A percentile compares a stretch with the other conserved stretches of the same genome.
Evolutionary conservation across 2,113 vertebrate genomes (phyloP).

Genomic region (Nothocercus nigrocapillus): DNA sequence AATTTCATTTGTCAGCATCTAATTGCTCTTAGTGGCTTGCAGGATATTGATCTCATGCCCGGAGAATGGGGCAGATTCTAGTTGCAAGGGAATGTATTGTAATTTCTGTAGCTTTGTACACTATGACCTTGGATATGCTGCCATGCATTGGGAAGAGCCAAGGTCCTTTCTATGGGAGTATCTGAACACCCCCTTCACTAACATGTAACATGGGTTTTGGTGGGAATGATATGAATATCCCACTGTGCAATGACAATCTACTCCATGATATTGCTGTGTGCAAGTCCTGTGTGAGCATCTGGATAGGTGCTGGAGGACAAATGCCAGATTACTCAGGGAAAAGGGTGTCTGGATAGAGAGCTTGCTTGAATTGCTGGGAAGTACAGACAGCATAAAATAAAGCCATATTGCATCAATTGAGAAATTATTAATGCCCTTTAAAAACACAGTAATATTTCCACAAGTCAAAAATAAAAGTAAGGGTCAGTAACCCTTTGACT

Average conservation of each 20-base stretch:
- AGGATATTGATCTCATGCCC: neutral
- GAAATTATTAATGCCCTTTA: neutral
- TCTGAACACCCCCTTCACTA: neutral
- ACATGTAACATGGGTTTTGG: neutral
- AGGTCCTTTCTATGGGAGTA: neutral
- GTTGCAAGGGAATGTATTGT: neutral
- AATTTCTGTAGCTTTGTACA: neutral
- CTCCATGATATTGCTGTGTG: neutral
- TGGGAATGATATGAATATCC: no score
- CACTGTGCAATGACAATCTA: neutral
- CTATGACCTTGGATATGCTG: neutral
- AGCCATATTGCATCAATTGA: neutral
- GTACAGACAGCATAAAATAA: neutral
- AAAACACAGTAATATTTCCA: neutral
- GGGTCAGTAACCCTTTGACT: neutral
- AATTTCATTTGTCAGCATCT: neutral
- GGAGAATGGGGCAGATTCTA: neutral
- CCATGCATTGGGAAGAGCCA: neutral
- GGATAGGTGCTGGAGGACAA: neutral
- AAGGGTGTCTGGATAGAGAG: neutral
- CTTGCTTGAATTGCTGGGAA: neutral
- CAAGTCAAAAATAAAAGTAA: neutral
- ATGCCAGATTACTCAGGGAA: neutral
- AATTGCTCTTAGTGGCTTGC: neutral
- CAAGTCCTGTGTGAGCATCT: neutral